These are phyloP conservation scores for Muraenolepis orangiensis DNA, from an alignment of 2,797 vertebrate species.

Conservation along the genomic window DNA sequence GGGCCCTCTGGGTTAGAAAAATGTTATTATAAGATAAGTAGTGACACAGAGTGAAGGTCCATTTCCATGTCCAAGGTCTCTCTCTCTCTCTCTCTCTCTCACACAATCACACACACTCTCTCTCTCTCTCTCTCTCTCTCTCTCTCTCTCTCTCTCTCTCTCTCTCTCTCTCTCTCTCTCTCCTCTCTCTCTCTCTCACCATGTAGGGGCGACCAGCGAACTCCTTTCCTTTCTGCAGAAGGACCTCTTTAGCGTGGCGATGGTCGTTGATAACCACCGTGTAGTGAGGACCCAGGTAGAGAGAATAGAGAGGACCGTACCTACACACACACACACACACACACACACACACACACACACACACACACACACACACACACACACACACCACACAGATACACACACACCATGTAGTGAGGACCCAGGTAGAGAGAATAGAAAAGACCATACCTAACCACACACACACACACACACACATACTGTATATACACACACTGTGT, in stretches of 20 bases:
- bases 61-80: too few relatives aligned
- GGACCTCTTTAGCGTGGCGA: constrained; percentile 64
- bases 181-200: constrained; percentile 53
- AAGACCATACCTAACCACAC: background rate
- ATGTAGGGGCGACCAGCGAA: constrained; percentile 74
- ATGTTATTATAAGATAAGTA: background rate
- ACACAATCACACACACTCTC: background rate
- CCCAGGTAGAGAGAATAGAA: constrained; percentile 63
- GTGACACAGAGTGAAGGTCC: background rate
- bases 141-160: background rate
- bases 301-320: constrained; percentile 61
- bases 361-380: background rate
- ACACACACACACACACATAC: background rate
- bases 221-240: constrained; percentile 67
- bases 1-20: too few relatives aligned
- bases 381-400: background rate
- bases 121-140: constrained; percentile 18
- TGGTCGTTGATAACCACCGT: constrained; percentile 69
- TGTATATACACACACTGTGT: too few relatives aligned
- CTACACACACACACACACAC: constrained; percentile 32
- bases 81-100: background rate
- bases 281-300: constrained; percentile 69
- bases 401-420: constrained; percentile 59
- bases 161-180: background rate
- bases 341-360: background rate